Evolutionary conservation across 1,140 invertebrate genomes (phyloP), one percentile per base, ranked within the genome.

Genomic region (Aphidius ervi): DNA sequence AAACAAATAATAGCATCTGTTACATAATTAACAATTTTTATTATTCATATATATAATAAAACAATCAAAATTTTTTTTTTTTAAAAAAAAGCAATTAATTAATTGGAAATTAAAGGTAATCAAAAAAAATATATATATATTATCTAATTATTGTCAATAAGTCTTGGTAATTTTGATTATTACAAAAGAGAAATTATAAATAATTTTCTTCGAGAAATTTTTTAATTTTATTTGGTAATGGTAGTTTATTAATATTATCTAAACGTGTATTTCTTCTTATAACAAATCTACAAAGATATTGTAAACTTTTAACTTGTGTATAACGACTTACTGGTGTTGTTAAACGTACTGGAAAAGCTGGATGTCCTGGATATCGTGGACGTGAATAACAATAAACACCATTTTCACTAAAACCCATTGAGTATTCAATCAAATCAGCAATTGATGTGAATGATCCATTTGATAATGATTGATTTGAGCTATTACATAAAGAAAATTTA

Each of bases 281-380:
- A 20, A 90, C 87, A 78, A 91, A 90, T 56, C 89, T 81, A 70
- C 90, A 91, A 23, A 92, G 77, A 75, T 90, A 87, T 72, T 90
- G 87, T 61, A 93, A 76, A 55, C 87, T 86, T 63, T 86, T 82
- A 53, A 92, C 87, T 74, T 89, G 83, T 23, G 83, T 86, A 68
- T 90, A 91, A 59, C 90, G 80, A 53, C 89, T 91, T 9, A 92
- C 81, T 20, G 90, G 90, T 73, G 88, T 88, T 43, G 86, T 88
- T n/a, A 92, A 74, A 57, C 87, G 82, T 42, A 90, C 88, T 20
- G 87, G 87, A 74, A 87, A 88, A 56, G 86, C 85, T 31, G 87
- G 86, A 63, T 85, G 82, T 66, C 85, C 83, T 10, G 86, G 86
- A 59, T 84, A 83, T 39, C 84, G 78, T 8, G 86, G 79, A 67